These are phyloP conservation scores for Hermodice carunculata DNA, from an alignment of 2,888 invertebrate species.

Conservation along the genomic window DNA sequence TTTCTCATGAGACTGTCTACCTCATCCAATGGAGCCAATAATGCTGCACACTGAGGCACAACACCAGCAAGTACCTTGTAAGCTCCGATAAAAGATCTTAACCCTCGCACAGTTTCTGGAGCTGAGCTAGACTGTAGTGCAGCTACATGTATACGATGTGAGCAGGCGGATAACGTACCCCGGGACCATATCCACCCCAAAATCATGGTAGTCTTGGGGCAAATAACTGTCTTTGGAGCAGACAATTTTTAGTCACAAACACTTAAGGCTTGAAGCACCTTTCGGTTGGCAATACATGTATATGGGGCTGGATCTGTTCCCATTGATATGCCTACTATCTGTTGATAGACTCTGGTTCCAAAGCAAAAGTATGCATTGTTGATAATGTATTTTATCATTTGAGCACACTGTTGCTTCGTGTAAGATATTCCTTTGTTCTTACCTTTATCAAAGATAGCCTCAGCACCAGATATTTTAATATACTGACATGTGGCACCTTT, in stretches of 20 bases:
- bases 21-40: background rate
- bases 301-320: no score
- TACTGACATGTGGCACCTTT: no score
- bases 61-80: no score
- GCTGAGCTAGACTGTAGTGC: constrained; percentile 20
- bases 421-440: no score
- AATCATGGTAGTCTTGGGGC: constrained; percentile 26
- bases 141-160: constrained; percentile 37
- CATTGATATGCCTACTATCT: no score
- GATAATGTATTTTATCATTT: no score
- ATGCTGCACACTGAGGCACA: background rate
- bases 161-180: constrained; percentile 33
- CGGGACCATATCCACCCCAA: constrained; percentile 43
- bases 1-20: background rate
- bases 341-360: no score
- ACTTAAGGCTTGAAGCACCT: constrained; percentile 27
- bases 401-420: no score
- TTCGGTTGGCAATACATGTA: no score
- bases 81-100: background rate
- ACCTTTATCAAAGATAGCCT: no score
- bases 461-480: no score
- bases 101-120: constrained; percentile 35
- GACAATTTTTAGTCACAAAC: constrained; percentile 25
- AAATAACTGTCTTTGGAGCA: constrained; percentile 36
- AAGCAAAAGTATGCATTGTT: no score